Evolutionary conservation across 1,140 invertebrate species (phyloP), one percentile per base, ranked within the genome.

Genomic region (Drosophila lini): DNA sequence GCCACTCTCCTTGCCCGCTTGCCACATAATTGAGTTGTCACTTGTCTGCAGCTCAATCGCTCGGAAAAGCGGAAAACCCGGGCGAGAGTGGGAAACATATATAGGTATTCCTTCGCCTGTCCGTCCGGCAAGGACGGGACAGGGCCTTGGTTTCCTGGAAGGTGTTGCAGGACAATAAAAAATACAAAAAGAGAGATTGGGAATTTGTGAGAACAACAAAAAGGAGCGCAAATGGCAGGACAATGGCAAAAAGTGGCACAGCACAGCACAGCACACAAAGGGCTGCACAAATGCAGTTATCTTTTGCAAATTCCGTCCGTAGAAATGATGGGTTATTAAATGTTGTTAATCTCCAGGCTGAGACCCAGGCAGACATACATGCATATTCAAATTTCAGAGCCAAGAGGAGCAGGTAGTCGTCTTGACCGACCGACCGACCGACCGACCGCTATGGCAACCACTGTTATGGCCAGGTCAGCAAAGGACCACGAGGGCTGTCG

Each of bases 271-370:
- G 22, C 22, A 78, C 70, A 75, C 71, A 75, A 74, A 70, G 65
- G 61, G 38, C 62, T 53, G 77, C 75, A 80, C 41, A 88, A 86
- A 86, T 86, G 80, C 80, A 89, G 71, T 86, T 86, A 88, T 88
- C 82, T 85, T n/a, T 38, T 50, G 65, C 81, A 48, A 74, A 65
- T 82, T 41, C 16, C 40, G 47, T 64, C 56, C 74, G 50, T 64
- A 60, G 48, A 88, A 84, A 89, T 89, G 69, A 84, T 89, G 81
- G 84, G 85, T 89, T 89, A 89, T 89, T 89, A 89, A 89, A 89
- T 89, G 63, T 84, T 84, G 80, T 90, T 89, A 89, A 89, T 88
- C 84, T 60, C 55, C 74, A 31, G 34, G 22, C 56, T 1, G 25
- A 28, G 25, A 5, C 25, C 25, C 25, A 28, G 5, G 25, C 25